Evolutionary conservation across 92 coral and sea anemone species (phyloP).

Genomic region (Palythoa caribaeorum): DNA sequence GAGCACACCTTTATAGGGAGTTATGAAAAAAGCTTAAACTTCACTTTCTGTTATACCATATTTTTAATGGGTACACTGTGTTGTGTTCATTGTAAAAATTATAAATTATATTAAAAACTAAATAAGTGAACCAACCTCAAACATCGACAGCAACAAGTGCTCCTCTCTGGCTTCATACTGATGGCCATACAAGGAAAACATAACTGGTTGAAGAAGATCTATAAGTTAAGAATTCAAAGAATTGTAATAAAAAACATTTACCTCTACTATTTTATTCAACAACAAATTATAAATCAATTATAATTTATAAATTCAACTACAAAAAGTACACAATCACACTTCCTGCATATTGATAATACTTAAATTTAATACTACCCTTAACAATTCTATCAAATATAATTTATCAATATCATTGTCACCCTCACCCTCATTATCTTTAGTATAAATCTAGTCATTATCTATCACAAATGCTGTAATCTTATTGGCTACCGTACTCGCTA

Average conservation of each 20-base stretch:
- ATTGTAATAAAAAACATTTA: background rate
- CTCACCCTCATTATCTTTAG: background rate
- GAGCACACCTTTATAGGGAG: too few species aligned
- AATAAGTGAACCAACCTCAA: slow-evolving; percentile 72
- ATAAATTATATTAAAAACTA: background rate
- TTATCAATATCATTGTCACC: too few species aligned
- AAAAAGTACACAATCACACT: too few species aligned
- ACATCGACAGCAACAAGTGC: slow-evolving; percentile 91
- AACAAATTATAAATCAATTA: background rate
- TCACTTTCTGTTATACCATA: too few species aligned
- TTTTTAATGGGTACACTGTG: background rate
- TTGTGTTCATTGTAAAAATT: background rate
- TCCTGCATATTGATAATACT: background rate
- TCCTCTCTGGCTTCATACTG: slow-evolving; percentile 97
- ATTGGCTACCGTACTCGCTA: too few species aligned
- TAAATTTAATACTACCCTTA: too few species aligned
- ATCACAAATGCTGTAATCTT: too few species aligned
- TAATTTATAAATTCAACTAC: background rate
- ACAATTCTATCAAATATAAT: too few species aligned
- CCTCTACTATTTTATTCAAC: background rate
- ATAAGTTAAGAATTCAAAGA: slow-evolving; percentile 17
- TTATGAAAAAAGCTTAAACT: too few species aligned
- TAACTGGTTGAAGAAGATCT: slow-evolving; percentile 95
- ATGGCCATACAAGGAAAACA: slow-evolving; percentile 96
- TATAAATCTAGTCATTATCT: too few species aligned